Evolutionary conservation across 1,140 invertebrate species (phyloP).

Genomic region (Plutomurus gul): DNA sequence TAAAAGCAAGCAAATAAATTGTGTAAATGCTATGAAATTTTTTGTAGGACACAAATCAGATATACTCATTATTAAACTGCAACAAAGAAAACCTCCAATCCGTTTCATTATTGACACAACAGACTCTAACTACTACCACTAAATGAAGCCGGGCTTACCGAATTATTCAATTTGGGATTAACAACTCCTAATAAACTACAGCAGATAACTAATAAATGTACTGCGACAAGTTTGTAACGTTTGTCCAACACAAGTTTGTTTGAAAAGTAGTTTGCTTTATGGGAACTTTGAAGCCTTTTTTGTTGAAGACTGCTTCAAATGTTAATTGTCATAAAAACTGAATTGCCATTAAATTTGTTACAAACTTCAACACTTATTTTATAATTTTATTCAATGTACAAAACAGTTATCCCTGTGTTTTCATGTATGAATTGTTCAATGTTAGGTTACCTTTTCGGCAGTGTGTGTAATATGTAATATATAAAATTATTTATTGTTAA

Average conservation of each 20-base stretch:
- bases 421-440: slow-evolving; percentile 4
- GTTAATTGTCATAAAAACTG: slow-evolving; percentile 1
- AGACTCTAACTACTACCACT: no score
- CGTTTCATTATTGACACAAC: background rate
- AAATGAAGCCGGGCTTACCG: slow-evolving; percentile 2
- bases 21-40: background rate
- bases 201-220: background rate
- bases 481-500: slow-evolving; percentile 22
- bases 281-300: background rate
- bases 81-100: background rate
- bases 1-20: background rate
- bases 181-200: no score
- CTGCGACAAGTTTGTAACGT: background rate
- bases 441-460: background rate
- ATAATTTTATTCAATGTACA: slow-evolving; percentile 9
- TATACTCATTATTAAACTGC: background rate
- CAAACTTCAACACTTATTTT: background rate
- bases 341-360: slow-evolving; percentile 22
- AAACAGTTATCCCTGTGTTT: background rate
- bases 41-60: background rate
- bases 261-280: background rate
- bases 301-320: background rate
- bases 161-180: background rate
- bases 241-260: background rate
- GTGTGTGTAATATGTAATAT: slow-evolving; percentile 23